Conservation (phyloP, 2,797 vertebrate genomes). For the Perodicticus potto region DNA sequence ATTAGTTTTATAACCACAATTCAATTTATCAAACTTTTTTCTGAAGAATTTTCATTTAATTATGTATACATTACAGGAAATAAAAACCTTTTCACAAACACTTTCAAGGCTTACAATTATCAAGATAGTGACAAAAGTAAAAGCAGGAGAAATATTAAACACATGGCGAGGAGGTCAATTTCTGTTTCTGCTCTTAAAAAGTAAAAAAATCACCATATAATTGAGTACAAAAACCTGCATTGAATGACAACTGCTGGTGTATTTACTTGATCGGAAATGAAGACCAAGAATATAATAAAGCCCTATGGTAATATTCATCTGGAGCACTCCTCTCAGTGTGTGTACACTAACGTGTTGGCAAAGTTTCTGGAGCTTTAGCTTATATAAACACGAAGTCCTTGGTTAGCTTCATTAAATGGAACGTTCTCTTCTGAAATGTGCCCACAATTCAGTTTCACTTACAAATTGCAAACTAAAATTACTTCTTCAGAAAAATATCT, state of each 20-base stretch:
- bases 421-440: conserved; percentile 86
- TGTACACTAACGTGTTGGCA: conserved; percentile 85
- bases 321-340: conserved; percentile 86
- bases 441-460: conserved; percentile 86
- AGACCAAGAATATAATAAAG: conserved; percentile 90
- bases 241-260: conserved; percentile 92
- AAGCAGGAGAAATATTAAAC: conserved; percentile 87
- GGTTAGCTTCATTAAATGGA: conserved; percentile 87
- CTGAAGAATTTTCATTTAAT: conserved; percentile 88
- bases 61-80: conserved; percentile 88
- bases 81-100: conserved; percentile 88
- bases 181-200: conserved; percentile 89
- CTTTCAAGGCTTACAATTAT: conserved; percentile 88
- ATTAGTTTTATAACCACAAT: conserved; percentile 88
- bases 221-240: conserved; percentile 92
- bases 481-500: conserved; percentile 93
- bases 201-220: conserved; percentile 90
- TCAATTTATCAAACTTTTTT: conserved; percentile 88
- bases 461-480: conserved; percentile 84
- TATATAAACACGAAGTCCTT: conserved; percentile 87
- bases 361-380: conserved; percentile 87
- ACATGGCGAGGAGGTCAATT: conserved; percentile 82
- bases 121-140: conserved; percentile 85
- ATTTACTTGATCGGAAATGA: conserved; percentile 89
- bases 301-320: conserved; percentile 88